Base-by-base conservation (phyloP, 2,113 vertebrate genomes). In the Arothron firmamentum region DNA sequence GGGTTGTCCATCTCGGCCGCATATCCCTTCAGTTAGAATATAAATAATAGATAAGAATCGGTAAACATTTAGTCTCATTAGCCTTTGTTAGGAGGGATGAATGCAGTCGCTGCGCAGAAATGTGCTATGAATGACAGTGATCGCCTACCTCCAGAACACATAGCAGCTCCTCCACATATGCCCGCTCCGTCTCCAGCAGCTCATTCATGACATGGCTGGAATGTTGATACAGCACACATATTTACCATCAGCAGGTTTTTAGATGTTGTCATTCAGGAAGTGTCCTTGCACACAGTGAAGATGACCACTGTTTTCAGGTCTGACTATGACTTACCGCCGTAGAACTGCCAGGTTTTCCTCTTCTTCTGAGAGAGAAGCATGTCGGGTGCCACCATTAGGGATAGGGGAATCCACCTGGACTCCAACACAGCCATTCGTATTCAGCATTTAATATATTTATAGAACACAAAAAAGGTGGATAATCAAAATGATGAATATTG, bases 1-100 rank as follows among this genome's bases (percentile, higher is more conserved):
- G 96, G 95, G 54, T 94, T 98, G 17, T 98, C 96, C 95, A 99
- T 97, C 86, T 97, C 95, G 0, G 94, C 92, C 0, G 95, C 96
- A 0, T 99, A 99, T 21, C 97, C 97, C 97, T 99, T 80, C 0
- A 47, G 79, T 15, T 69, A 5, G 43, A 58, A 28, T 28, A 7
- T 2, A 41, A 31, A 16, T 52, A 3, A 16, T 16, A 7, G 6
- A 13, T 23, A 0, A 53, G 14, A 28, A 15, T 17, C 45, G 15
- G 3, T 47, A 3, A 45, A 45, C 47, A 18, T 49, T 49, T 49
- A 19, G 6, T 48, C 48, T 11, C 1, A 1, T 6, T 15, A 23
- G 19, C 1, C 52, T 3, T 1, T 19, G 2, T 9, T 5, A 43
- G 42, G 16, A 7, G 43, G 16, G 16, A 45, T 17, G 13, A 17